These are phyloP conservation scores for Poecilia picta DNA, from an alignment of 2,797 vertebrate genomes.

Conservation along the genomic window DNA sequence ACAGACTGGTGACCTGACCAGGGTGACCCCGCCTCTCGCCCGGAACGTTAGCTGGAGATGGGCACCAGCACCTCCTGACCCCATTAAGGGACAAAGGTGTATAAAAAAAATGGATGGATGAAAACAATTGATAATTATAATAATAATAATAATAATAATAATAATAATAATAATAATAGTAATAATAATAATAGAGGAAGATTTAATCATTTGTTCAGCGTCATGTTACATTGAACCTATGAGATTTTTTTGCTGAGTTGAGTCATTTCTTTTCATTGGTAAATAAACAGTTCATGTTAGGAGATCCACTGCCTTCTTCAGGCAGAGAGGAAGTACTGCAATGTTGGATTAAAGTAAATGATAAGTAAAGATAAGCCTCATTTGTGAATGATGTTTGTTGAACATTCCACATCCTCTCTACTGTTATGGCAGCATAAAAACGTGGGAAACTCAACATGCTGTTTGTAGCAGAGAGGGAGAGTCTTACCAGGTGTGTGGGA, in stretches of 20 bases:
- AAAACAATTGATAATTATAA: too few species aligned
- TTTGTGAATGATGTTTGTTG: neutral
- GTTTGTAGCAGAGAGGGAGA: neutral
- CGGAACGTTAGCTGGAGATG: too few species aligned
- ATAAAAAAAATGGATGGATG: too few species aligned
- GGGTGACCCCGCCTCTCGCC: too few species aligned
- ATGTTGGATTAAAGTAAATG: neutral
- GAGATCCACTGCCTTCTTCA: conserved; percentile 1
- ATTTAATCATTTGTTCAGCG: too few species aligned
- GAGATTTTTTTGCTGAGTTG: neutral
- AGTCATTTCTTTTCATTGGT: neutral
- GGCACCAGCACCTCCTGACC: too few species aligned
- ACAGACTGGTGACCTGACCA: too few species aligned
- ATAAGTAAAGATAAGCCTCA: neutral
- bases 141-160: too few species aligned
- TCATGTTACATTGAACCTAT: too few species aligned
- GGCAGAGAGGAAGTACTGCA: neutral
- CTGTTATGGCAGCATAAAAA: neutral
- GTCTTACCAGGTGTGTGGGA: conserved; percentile 87
- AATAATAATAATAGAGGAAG: too few species aligned
- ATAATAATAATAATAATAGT: too few species aligned
- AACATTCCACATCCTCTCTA: neutral
- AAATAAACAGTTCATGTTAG: neutral
- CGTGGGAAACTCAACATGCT: neutral
- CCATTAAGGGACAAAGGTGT: too few species aligned